A percentile compares a stretch with the other conserved stretches of the same genome.
Conservation (phyloP, 2,113 vertebrate genomes). For the Perca schrenkii region DNA sequence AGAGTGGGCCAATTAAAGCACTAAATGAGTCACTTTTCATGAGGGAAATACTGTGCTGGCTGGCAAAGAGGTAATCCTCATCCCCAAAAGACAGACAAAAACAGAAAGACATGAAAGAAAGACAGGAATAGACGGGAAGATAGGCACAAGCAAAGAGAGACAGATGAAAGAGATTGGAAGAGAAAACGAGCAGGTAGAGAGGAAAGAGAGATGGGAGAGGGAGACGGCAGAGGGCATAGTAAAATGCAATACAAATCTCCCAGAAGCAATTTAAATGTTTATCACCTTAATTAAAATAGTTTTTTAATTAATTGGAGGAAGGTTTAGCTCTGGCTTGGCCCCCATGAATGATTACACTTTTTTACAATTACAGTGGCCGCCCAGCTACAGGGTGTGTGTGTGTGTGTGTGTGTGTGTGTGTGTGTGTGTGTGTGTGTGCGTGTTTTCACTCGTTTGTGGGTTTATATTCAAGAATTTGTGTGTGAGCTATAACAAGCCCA, state of each 20-base stretch:
- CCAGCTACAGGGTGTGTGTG: neutral
- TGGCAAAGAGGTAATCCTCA: constrained; percentile 56
- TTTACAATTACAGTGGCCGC: constrained; percentile 49
- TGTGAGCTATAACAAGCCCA: constrained; percentile 28
- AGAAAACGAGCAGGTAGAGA: constrained; percentile 7
- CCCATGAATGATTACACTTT: constrained; percentile 63
- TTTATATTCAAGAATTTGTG: constrained; percentile 18
- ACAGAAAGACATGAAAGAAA: constrained; percentile 26
- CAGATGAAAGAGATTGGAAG: constrained; percentile 4
- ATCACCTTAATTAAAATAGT: constrained; percentile 75
- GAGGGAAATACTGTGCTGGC: constrained; percentile 25
- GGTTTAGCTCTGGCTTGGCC: constrained; percentile 43
- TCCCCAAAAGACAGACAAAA: constrained; percentile 46
- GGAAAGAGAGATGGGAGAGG: constrained; percentile 9
- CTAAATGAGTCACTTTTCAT: constrained; percentile 38
- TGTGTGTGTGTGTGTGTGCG: neutral
- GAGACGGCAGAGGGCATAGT: neutral
- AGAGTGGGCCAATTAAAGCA: constrained; percentile 24
- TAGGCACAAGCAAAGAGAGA: neutral
- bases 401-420: neutral
- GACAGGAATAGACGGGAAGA: neutral
- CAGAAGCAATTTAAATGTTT: constrained; percentile 69
- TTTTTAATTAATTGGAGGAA: constrained; percentile 69
- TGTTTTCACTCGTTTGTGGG: neutral
- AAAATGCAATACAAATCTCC: constrained; percentile 58